Evolutionary conservation across 2,113 vertebrate genomes (phyloP).

Genomic region (Phocoena phocoena): DNA sequence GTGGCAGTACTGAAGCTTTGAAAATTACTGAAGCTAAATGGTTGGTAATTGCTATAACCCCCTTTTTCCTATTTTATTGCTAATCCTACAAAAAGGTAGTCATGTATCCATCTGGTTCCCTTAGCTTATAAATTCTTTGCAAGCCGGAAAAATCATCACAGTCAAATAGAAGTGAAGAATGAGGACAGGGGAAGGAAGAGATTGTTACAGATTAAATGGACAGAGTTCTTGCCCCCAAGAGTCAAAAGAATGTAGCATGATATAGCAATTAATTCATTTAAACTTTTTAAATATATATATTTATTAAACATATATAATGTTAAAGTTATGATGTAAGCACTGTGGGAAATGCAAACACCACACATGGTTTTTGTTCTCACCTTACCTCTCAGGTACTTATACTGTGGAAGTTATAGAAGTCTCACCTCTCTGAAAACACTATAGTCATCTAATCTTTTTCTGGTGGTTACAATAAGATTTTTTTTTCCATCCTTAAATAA

Average conservation of each 20-base stretch:
- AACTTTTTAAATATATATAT: background rate
- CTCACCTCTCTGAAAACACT: background rate
- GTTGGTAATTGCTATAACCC: background rate
- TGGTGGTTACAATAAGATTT: background rate
- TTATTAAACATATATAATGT: background rate
- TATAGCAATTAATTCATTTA: background rate
- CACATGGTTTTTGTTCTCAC: background rate
- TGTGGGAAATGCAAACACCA: background rate
- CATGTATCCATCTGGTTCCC: background rate
- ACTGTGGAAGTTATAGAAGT: background rate
- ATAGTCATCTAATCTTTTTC: background rate
- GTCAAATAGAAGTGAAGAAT: conserved; percentile 10
- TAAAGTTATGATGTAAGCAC: background rate
- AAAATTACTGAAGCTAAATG: conserved; percentile 17
- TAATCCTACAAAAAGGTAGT: background rate
- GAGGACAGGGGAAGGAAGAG: background rate
- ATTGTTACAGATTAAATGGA: background rate
- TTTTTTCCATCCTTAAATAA: background rate
- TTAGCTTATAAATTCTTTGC: background rate
- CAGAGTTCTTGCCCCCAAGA: background rate
- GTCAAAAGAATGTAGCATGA: background rate
- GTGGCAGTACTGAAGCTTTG: background rate
- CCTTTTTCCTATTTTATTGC: background rate
- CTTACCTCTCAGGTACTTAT: background rate
- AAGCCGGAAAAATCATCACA: background rate